These are phyloP conservation scores for Drosophila affinis DNA, from an alignment of 2,888 invertebrate genomes.

Conservation along the genomic window DNA sequence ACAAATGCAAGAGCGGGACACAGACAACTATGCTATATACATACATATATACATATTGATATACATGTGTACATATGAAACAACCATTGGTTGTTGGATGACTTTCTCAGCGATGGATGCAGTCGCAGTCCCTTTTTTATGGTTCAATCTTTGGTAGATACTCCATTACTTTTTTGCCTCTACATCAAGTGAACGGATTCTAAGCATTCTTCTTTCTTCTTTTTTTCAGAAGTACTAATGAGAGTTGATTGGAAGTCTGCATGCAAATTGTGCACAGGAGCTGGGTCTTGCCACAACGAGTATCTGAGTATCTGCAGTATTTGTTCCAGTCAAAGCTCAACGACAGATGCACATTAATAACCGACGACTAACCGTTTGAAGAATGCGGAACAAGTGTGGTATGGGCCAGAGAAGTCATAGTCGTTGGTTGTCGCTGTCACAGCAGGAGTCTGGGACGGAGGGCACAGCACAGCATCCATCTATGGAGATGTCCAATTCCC, in stretches of 20 bases:
- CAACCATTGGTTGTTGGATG: too few relatives aligned
- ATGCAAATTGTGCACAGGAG: constrained; percentile 29
- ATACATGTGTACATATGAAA: too few relatives aligned
- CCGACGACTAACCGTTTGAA: constrained; percentile 49
- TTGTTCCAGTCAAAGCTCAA: constrained; percentile 65
- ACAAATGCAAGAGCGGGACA: too few relatives aligned
- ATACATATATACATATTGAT: too few relatives aligned
- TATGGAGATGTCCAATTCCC: constrained; percentile 25
- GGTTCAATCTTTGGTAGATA: too few relatives aligned
- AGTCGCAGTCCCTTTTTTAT: too few relatives aligned
- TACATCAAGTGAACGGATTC: neutral
- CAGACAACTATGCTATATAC: too few relatives aligned
- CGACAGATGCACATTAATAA: constrained; percentile 58
- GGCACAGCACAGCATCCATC: neutral
- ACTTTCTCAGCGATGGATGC: too few relatives aligned
- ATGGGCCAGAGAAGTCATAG: constrained; percentile 24
- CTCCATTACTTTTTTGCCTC: neutral
- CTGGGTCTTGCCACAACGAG: neutral
- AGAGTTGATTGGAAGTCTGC: constrained; percentile 30
- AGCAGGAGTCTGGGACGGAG: neutral
- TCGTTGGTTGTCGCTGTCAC: constrained; percentile 13
- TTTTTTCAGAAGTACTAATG: constrained; percentile 16
- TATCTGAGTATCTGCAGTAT: constrained; percentile 1
- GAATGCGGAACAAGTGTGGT: constrained; percentile 65
- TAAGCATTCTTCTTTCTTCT: neutral